phyloP scores from a whole-genome alignment of 1,140 invertebrate species.

The Drosophila sulfurigaster region DNA sequence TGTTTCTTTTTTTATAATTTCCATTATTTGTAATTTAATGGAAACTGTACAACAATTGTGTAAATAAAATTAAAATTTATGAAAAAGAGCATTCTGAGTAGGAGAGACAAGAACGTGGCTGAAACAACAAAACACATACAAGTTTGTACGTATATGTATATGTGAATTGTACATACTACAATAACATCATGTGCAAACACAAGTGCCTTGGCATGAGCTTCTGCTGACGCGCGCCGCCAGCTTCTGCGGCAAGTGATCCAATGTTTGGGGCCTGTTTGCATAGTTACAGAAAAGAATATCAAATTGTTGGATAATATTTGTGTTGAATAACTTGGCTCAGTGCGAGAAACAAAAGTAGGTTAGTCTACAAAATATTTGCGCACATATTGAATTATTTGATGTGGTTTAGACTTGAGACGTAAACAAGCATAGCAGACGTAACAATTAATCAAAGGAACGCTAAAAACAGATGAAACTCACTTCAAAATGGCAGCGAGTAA shows the following conservation, averaged over 20 bases:
- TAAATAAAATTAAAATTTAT: slow-evolving; percentile 75
- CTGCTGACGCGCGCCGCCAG: slow-evolving; percentile 56
- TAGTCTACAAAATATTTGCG: slow-evolving; percentile 55
- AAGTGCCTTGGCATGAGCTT: slow-evolving; percentile 57
- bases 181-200: slow-evolving; percentile 69
- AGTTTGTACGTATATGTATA: background rate
- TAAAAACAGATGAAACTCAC: background rate
- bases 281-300: slow-evolving; percentile 67
- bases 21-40: slow-evolving; percentile 79
- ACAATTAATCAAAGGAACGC: slow-evolving; percentile 5
- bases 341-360: slow-evolving; percentile 48
- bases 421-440: background rate
- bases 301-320: slow-evolving; percentile 70
- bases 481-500: background rate
- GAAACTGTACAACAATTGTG: slow-evolving; percentile 78
- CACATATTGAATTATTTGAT: slow-evolving; percentile 29
- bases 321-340: slow-evolving; percentile 5
- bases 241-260: slow-evolving; percentile 56
- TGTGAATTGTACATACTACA: slow-evolving; percentile 16
- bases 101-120: slow-evolving; percentile 33
- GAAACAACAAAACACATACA: slow-evolving; percentile 36
- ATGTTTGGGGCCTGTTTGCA: slow-evolving; percentile 54
- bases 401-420: slow-evolving; percentile 6
- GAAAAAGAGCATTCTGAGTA: slow-evolving; percentile 21
- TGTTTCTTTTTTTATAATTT: slow-evolving; percentile 49